Conservation (phyloP, 1,140 invertebrate species). For the Philopotamus ludificatus region DNA sequence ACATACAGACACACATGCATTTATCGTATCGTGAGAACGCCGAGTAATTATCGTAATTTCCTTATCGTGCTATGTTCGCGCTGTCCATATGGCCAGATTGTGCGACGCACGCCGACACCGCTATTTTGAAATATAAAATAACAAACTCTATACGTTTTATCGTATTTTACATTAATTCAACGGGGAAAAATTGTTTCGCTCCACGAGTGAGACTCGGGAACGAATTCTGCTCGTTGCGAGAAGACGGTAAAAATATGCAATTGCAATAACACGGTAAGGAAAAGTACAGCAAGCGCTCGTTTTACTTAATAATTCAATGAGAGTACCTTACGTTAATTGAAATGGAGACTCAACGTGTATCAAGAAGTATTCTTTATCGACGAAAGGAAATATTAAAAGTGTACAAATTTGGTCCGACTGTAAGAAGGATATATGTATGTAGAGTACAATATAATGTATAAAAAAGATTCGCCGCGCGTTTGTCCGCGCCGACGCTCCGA, state of each 20-base stretch:
- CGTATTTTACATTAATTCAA: no score
- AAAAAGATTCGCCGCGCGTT: not conserved
- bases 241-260: not conserved
- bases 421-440: constrained; percentile 23
- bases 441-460: constrained; percentile 26
- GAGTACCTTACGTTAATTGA: constrained; percentile 10
- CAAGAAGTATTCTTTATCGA: constrained; percentile 12
- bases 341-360: constrained; percentile 3
- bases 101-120: no score
- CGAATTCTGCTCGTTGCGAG: no score
- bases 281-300: not conserved
- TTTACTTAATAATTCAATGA: constrained; percentile 3
- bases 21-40: not conserved
- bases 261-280: constrained; percentile 3
- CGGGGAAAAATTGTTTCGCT: no score
- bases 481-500: not conserved
- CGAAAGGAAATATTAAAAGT: constrained; percentile 17
- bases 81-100: no score
- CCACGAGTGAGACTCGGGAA: no score
- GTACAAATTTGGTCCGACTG: constrained; percentile 30
- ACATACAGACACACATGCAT: constrained; percentile 27
- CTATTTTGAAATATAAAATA: not conserved
- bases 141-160: not conserved
- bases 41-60: not conserved
- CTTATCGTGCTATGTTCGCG: not conserved